Base-by-base conservation (phyloP, 1,140 invertebrate genomes). In the Neuroterus valhalla region DNA sequence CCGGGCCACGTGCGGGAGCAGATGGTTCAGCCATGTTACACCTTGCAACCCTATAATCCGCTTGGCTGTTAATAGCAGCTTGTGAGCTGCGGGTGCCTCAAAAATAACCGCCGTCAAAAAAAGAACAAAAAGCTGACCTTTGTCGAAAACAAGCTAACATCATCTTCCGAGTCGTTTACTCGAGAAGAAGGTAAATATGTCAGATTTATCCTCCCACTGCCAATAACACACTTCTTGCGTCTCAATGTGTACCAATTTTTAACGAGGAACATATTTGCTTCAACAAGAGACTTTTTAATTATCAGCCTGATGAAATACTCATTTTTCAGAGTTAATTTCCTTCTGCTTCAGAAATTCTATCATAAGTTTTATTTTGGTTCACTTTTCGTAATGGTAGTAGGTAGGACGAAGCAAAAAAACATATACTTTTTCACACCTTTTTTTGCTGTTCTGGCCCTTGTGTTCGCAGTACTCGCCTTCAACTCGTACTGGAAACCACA, bases 1-100 rank as follows among this genome's bases (percentile, higher is more conserved):
- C 84, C 71, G 82, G 74, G 84, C 85, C 87, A 86, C 86, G 86
- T 87, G 86, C 82, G 81, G 74, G 83, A 85, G 86, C 87, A 88
- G 86, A 88, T 88, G 87, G 83, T 82, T 79, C 80, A 77, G 77
- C 77, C 80, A 79, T 81, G 84, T 78, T 88, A 87, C 86, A 88
- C 87, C 86, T 88, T 88, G 85, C 85, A 81, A 84, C 78, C 80
- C 82, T 79, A 77, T 79, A 78, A 75, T 70, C 76, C 80, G 78
- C 80, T 80, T 68, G 81, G 75, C 81, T 81, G 84, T 85, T 86
- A 88, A 87, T 85, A 85, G 85, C 80, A 81, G 72, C 77, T 78
- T 73, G 44, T 48, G 74, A 75, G 81, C 77, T 79, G 76, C 81
- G 80, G 77, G 76, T 80, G 74, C 71, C 78, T 81, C 70, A 83